phyloP scores from a whole-genome alignment of 2,797 vertebrate species.

The Halcyon leucocephala region DNA sequence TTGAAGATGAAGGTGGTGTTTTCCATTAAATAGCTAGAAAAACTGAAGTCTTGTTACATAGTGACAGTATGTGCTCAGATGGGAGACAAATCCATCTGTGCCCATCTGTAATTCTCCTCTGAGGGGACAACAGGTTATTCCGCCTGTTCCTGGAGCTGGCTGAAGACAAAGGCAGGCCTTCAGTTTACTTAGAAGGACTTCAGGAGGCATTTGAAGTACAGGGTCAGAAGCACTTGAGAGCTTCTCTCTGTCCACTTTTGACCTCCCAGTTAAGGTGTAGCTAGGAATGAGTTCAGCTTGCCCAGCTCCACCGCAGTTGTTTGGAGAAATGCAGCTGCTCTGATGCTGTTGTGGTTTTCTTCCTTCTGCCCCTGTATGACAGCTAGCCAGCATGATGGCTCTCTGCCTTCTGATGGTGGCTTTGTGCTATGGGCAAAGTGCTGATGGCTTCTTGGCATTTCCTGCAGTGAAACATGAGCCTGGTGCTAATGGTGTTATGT shows the following conservation, averaged over 20 bases:
- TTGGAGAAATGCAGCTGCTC: neutral
- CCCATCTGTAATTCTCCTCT: neutral
- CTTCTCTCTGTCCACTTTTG: neutral
- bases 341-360: neutral
- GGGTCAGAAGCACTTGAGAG: neutral
- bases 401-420: neutral
- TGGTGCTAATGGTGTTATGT: fast-evolving
- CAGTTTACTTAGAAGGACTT: neutral
- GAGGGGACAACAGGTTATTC: neutral
- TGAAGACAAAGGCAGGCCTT: neutral
- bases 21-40: neutral
- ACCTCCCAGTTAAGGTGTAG: neutral
- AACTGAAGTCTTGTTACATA: neutral
- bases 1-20: neutral
- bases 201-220: neutral
- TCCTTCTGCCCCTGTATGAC: fast-evolving
- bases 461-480: neutral
- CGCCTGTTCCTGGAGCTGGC: neutral
- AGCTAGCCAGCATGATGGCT: too few relatives aligned
- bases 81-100: neutral
- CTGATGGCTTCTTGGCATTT: neutral
- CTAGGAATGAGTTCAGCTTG: neutral
- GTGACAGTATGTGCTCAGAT: too few relatives aligned
- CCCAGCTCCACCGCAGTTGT: neutral
- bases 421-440: neutral